Evolutionary conservation across 2,888 invertebrate species (phyloP).

Genomic region (Tridacna gigas): DNA sequence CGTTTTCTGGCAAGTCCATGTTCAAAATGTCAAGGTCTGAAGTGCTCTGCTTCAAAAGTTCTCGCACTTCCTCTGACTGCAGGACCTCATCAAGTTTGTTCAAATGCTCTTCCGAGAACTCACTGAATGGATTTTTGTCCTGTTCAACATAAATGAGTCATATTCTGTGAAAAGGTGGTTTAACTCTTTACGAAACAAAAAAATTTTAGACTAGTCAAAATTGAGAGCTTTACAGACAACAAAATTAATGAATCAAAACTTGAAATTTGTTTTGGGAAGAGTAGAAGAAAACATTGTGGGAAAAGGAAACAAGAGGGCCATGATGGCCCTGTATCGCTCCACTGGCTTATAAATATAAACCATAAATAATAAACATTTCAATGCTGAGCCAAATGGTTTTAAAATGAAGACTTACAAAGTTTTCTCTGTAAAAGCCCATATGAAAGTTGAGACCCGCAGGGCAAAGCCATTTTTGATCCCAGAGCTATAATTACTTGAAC

Average conservation of each 20-base stretch:
- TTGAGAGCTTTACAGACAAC: not conserved
- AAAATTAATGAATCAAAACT: not conserved
- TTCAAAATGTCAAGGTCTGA: slow-evolving; percentile 45
- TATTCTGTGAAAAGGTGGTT: not conserved
- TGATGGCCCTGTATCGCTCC: too few species aligned
- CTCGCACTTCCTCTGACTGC: slow-evolving; percentile 74
- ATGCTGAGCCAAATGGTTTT: too few species aligned
- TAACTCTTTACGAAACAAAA: too few species aligned
- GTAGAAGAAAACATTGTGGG: not conserved
- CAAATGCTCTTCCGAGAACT: slow-evolving; percentile 77
- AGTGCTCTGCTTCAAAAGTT: slow-evolving; percentile 72
- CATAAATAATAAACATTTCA: too few species aligned
- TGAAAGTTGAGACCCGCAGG: too few species aligned
- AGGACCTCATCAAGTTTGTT: slow-evolving; percentile 78
- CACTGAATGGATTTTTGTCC: slow-evolving; percentile 80
- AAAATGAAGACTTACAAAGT: too few species aligned
- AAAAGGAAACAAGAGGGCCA: too few species aligned
- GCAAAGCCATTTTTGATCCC: too few species aligned
- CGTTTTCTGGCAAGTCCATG: slow-evolving; percentile 44
- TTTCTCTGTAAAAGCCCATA: too few species aligned
- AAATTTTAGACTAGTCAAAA: not conserved
- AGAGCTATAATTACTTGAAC: too few species aligned
- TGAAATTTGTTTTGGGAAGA: not conserved
- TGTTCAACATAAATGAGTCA: slow-evolving; percentile 40
- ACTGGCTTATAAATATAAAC: too few species aligned